These are phyloP conservation scores for Nematolebias whitei DNA, from an alignment of 2,113 vertebrate species.

Conservation along the genomic window DNA sequence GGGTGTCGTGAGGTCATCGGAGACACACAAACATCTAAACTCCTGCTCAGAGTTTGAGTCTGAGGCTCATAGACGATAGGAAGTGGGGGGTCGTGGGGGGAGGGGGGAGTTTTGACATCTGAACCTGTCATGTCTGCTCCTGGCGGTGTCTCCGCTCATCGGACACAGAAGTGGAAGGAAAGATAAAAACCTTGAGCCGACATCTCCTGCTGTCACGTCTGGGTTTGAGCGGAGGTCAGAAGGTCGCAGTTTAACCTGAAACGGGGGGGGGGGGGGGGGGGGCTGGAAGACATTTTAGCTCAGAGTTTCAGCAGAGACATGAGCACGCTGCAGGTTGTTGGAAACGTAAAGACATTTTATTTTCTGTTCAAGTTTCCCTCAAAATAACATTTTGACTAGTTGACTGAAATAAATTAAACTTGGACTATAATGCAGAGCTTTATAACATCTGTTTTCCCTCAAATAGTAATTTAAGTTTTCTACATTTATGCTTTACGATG, in stretches of 20 bases:
- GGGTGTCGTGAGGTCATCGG: background rate
- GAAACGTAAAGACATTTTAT: no score
- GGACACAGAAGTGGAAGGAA: constrained; percentile 49
- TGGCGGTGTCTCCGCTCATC: constrained; percentile 52
- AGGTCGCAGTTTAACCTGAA: constrained; percentile 43
- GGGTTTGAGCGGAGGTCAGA: constrained; percentile 54
- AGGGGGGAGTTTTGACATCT: constrained; percentile 65
- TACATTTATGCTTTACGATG: no score
- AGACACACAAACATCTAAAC: no score
- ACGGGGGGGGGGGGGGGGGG: constrained; percentile 18
- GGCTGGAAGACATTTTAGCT: constrained; percentile 32
- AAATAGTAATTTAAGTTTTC: no score
- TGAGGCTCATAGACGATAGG: constrained; percentile 12
- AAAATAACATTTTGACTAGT: no score
- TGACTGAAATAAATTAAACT: no score
- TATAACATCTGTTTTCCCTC: no score
- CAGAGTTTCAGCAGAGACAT: background rate
- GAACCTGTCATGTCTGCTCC: constrained; percentile 63
- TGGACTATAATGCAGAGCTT: no score
- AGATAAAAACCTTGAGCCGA: constrained; percentile 41
- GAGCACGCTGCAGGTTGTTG: no score
- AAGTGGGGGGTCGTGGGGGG: constrained; percentile 38
- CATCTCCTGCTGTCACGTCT: constrained; percentile 62
- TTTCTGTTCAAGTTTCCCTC: no score
- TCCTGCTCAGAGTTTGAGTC: no score